phyloP scores from a whole-genome alignment of 2,888 invertebrate genomes.

The Nephrotoma guestfalica region DNA sequence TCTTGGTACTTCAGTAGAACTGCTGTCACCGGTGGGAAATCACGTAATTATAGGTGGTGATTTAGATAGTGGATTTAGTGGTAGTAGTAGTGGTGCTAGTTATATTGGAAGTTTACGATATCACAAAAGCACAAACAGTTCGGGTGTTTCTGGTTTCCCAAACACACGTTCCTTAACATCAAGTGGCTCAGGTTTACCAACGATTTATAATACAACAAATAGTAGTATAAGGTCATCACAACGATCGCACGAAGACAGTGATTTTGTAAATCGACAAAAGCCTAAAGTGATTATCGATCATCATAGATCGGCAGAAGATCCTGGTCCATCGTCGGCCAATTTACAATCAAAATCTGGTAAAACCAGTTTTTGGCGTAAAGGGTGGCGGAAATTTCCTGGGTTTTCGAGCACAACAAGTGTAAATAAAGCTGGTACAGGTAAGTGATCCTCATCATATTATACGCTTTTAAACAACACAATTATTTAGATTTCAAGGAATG shows the following conservation, averaged over 20 bases:
- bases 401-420: conserved; percentile 56
- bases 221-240: conserved; percentile 27
- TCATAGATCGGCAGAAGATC: conserved; percentile 32
- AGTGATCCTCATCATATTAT: conserved; percentile 25
- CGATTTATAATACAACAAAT: conserved; percentile 9
- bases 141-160: conserved; percentile 31
- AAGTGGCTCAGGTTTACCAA: not conserved
- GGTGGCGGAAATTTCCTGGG: conserved; percentile 64
- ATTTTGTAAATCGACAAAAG: conserved; percentile 15
- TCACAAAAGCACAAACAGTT: conserved; percentile 20
- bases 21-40: conserved; percentile 52
- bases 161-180: conserved; percentile 14
- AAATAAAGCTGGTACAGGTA: conserved; percentile 51
- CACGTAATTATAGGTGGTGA: conserved; percentile 34
- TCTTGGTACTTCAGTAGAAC: conserved; percentile 55
- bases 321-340: conserved; percentile 23
- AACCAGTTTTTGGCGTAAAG: conserved; percentile 52
- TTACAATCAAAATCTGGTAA: conserved; percentile 5
- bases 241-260: conserved; percentile 18
- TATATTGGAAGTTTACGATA: conserved; percentile 54
- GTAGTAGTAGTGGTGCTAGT: conserved; percentile 67
- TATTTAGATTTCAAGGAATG: too few species aligned
- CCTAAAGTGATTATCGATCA: conserved; percentile 17
- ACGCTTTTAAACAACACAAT: not conserved
- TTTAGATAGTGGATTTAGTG: conserved; percentile 71